These are phyloP conservation scores for Trichosurus vulpecula DNA, from an alignment of 2,797 vertebrate species.

Conservation along the genomic window DNA sequence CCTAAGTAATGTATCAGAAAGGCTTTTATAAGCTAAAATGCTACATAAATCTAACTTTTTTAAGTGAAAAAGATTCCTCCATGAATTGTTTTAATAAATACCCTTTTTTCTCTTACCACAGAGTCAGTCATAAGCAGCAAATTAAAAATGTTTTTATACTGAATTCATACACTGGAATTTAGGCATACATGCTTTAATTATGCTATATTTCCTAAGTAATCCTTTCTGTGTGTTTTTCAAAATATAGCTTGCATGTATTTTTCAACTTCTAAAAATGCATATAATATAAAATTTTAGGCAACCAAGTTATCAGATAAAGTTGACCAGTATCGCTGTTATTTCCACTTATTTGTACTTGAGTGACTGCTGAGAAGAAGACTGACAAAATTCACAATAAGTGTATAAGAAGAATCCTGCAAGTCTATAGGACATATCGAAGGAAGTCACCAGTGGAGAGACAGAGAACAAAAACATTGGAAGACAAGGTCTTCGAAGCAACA, in stretches of 20 bases:
- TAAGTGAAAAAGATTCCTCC: not conserved
- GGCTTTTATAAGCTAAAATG: not conserved
- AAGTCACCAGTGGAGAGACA: not conserved
- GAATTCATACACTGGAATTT: slow-evolving; percentile 30
- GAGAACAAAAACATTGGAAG: not conserved
- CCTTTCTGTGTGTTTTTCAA: not conserved
- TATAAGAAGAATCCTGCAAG: not conserved
- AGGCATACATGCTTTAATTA: slow-evolving; percentile 22
- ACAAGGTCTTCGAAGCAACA: not conserved
- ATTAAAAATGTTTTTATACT: slow-evolving; percentile 49
- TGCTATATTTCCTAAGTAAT: not conserved
- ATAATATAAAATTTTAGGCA: not conserved
- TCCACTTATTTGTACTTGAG: not conserved
- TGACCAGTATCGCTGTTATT: not conserved
- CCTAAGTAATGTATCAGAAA: slow-evolving; percentile 41
- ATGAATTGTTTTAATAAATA: not conserved
- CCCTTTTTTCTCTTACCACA: not conserved
- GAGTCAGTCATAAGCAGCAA: not conserved
- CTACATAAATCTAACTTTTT: not conserved
- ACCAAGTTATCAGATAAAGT: not conserved
- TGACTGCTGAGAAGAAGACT: not conserved
- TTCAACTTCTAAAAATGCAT: not conserved
- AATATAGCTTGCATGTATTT: not conserved
- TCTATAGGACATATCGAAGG: not conserved
- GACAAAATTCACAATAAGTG: not conserved